Evolutionary conservation across 2,797 vertebrate genomes (phyloP).

Genomic region (Kryptopterus vitreolus): DNA sequence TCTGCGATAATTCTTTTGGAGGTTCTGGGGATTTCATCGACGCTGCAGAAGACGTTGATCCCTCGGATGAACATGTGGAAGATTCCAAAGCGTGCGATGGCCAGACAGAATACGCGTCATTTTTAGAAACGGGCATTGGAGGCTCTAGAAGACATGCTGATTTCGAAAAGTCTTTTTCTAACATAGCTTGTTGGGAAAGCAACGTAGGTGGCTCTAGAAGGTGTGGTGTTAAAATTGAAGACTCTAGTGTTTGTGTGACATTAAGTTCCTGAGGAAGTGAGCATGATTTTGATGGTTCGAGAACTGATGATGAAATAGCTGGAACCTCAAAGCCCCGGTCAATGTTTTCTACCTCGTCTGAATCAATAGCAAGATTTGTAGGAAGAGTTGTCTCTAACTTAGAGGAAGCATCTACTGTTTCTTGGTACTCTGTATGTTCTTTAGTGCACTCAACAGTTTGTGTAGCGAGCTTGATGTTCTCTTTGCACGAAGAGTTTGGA

Average conservation of each 20-base stretch:
- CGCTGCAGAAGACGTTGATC: constrained; percentile 58
- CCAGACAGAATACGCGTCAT: constrained; percentile 24
- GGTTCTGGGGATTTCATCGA: constrained; percentile 44
- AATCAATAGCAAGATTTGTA: constrained; percentile 38
- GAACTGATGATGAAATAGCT: constrained; percentile 40
- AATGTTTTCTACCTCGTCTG: constrained; percentile 14
- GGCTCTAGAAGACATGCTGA: constrained; percentile 42
- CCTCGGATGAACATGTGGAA: constrained; percentile 33
- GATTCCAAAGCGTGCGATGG: constrained; percentile 40
- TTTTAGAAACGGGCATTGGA: constrained; percentile 16
- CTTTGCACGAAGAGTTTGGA: constrained; percentile 21
- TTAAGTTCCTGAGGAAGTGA: constrained; percentile 55
- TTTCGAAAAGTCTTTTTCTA: constrained; percentile 53
- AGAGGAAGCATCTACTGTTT: constrained; percentile 28
- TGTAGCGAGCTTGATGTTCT: constrained; percentile 23
- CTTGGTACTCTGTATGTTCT: constrained; percentile 31
- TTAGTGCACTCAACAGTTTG: constrained; percentile 35
- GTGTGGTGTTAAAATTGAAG: constrained; percentile 63
- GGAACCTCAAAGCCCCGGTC: constrained; percentile 32
- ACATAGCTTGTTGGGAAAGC: constrained; percentile 58
- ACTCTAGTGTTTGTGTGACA: constrained; percentile 57
- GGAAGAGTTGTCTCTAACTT: constrained; percentile 21
- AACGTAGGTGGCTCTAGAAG: constrained; percentile 42
- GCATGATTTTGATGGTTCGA: constrained; percentile 29
- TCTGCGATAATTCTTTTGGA: constrained; percentile 57